Evolutionary conservation across 2,113 vertebrate species (phyloP).

Genomic region (Atrichornis clamosus): DNA sequence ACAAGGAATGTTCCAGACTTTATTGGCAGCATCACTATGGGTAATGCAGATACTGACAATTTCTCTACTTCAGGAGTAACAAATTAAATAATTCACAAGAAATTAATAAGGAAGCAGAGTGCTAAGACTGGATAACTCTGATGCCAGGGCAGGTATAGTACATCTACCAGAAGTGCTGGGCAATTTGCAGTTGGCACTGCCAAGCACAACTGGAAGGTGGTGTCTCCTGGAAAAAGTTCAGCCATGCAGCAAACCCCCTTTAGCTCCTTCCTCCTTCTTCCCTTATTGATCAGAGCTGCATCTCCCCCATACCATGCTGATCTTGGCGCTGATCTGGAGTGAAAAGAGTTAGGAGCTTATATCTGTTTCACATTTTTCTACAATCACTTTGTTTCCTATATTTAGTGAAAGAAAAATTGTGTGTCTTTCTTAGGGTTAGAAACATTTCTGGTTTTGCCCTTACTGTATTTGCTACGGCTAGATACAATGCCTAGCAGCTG

Average conservation of each 20-base stretch:
- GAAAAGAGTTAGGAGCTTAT: neutral
- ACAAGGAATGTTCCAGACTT: neutral
- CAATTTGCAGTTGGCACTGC: neutral
- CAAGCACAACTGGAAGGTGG: neutral
- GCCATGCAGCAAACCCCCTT: neutral
- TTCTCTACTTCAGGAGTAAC: neutral
- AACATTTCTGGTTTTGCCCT: neutral
- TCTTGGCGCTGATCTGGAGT: neutral
- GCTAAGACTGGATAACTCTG: neutral
- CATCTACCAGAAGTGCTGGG: neutral
- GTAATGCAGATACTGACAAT: neutral
- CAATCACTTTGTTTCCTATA: neutral
- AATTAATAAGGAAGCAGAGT: neutral
- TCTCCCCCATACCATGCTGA: rapidly evolving
- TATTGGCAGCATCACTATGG: neutral
- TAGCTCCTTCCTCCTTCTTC: neutral
- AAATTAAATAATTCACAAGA: neutral
- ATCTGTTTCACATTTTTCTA: neutral
- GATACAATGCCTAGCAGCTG: neutral
- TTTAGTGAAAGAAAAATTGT: neutral
- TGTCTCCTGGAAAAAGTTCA: neutral
- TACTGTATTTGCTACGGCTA: neutral
- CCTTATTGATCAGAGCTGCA: neutral
- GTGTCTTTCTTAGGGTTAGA: neutral
- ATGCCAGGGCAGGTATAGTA: neutral